A percentile compares a stretch with the other conserved stretches of the same genome.
These are phyloP conservation scores for Irena cyanogastra DNA, from an alignment of 2,113 vertebrate genomes.

Conservation along the genomic window DNA sequence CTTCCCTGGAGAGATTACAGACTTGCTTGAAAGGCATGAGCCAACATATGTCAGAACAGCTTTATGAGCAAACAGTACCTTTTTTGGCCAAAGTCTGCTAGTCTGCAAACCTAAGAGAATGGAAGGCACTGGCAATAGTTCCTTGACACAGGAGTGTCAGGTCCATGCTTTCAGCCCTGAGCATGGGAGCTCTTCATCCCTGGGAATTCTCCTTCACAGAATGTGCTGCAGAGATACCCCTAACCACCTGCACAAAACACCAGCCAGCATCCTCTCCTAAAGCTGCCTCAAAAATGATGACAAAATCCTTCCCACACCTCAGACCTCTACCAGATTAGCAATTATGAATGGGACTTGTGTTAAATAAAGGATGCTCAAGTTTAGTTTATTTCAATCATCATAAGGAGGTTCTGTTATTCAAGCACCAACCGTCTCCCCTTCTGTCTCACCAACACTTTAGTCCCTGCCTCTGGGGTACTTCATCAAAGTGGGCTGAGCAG, in stretches of 20 bases:
- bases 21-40: neutral
- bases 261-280: neutral
- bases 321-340: neutral
- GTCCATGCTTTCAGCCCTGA: neutral
- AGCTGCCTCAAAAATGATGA: neutral
- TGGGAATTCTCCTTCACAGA: neutral
- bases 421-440: neutral
- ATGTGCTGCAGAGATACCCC: neutral
- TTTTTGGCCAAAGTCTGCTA: neutral
- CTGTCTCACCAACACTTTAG: neutral
- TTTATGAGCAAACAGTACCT: neutral
- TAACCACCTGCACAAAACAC: neutral
- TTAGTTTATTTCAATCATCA: neutral
- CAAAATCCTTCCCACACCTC: neutral
- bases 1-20: neutral
- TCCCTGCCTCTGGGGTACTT: neutral
- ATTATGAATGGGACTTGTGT: neutral
- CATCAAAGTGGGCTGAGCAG: neutral
- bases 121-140: neutral
- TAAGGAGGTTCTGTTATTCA: neutral
- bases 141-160: neutral
- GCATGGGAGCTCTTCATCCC: neutral
- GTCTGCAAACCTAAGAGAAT: neutral
- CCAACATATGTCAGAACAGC: neutral
- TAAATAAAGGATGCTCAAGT: neutral